Base-by-base conservation (phyloP, 2,113 vertebrate genomes). In the Phylloscopus trochilus region DNA sequence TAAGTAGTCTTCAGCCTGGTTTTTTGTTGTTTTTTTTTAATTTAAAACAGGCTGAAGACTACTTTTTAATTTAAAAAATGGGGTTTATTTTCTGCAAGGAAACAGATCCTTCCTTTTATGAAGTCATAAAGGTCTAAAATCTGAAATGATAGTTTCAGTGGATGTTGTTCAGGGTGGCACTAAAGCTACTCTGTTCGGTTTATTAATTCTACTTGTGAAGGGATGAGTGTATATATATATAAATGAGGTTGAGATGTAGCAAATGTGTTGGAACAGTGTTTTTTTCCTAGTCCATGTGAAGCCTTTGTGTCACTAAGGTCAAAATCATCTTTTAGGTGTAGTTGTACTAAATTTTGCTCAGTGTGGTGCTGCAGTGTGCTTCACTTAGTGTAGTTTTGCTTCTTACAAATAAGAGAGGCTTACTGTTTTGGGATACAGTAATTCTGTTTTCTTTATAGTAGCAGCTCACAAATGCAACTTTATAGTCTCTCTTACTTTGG, bases 161-260 rank as follows among this genome's bases (percentile, higher is more conserved):
- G 24, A n/a, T 59, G n/a, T 33, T 46, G 17, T 92, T 76, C 47
- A 53, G 44, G 19, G 17, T 74, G 51, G 24, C 72, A 52, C 21
- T 90, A 44, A 51, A 76, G 20, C 22, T n/a, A 17, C 9, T 15
- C 35, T 30, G 2, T 12, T 74, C 0, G 7, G 9, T 72, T 78
- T 81, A 58, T 72, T 91, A 80, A 41, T 59, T 78, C 15, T 68
- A 62, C 20, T 5, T 52, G 27, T 58, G 15, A 33, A 51, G 46
- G 11, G 3, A 1, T 47, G 2, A 31, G 9, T 58, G 1, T 66
- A 1, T 58, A 2, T 55, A 3, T 68, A 7, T 46, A 26, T 13
- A 51, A 5, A 46, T 15, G 17, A 79, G 13, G 23, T 30, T 55
- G 44, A 66, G 28, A 81, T 26, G 74, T 66, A 43, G n/a, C 28